phyloP scores from a whole-genome alignment of 2,797 vertebrate genomes.

The Microctenopoma steveboyesi region DNA sequence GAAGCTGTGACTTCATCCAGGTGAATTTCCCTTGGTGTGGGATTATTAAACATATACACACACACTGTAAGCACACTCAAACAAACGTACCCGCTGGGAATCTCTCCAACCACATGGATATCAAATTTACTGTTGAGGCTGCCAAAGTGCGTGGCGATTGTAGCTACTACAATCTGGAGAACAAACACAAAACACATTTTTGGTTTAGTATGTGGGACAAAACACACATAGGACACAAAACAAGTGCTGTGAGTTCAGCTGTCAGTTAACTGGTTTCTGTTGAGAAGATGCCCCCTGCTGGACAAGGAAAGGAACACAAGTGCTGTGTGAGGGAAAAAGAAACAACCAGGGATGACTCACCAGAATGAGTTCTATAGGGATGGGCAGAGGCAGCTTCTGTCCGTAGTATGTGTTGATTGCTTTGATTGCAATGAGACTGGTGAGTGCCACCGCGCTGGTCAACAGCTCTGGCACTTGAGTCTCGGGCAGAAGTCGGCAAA shows the following conservation, averaged over 20 bases:
- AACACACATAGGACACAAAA: not conserved
- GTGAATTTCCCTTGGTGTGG: too few relatives aligned
- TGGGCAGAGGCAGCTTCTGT: conserved; percentile 84
- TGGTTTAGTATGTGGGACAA: not conserved
- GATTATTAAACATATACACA: not conserved
- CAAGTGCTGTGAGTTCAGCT: not conserved
- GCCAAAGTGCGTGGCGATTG: conserved; percentile 85
- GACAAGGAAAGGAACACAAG: not conserved
- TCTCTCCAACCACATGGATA: conserved; percentile 88
- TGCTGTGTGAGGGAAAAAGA: not conserved
- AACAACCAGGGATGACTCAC: conserved; percentile 66
- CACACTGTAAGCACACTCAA: conserved; percentile 1
- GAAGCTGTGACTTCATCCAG: too few relatives aligned
- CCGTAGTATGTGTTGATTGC: conserved; percentile 85
- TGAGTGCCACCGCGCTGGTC: conserved; percentile 78
- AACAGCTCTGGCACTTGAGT: conserved; percentile 84
- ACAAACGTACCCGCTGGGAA: conserved; percentile 89
- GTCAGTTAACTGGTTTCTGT: not conserved
- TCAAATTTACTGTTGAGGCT: conserved; percentile 72
- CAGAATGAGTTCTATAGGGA: conserved; percentile 92
- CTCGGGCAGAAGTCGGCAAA: conserved; percentile 83
- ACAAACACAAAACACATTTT: conserved; percentile 14
- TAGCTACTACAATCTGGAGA: conserved; percentile 82
- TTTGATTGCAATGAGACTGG: conserved; percentile 85
- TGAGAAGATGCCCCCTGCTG: conserved; percentile 55